phyloP scores from a whole-genome alignment of 2,888 invertebrate species.

The Cosmopolites sordidus region DNA sequence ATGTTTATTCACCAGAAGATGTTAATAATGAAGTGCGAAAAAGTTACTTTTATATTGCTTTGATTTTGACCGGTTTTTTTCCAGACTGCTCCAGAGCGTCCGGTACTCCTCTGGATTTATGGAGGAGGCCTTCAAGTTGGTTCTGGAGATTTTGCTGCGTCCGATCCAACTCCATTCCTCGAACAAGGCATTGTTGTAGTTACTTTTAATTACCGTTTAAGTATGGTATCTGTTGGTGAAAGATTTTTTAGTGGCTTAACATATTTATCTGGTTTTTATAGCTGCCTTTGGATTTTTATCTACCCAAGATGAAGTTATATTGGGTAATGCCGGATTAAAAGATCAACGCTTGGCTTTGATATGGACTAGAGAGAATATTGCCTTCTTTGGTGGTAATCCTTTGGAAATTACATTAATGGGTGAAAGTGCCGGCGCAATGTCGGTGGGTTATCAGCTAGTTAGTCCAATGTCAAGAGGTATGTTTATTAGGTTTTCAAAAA shows the following conservation, averaged over 20 bases:
- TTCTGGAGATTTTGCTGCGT: constrained; percentile 30
- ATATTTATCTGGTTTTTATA: no score
- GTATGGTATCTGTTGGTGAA: no score
- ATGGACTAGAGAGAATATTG: constrained; percentile 29
- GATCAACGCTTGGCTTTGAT: constrained; percentile 27
- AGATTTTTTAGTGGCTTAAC: no score
- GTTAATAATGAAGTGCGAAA: constrained; percentile 2
- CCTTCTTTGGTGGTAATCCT: constrained; percentile 29
- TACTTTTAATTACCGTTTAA: constrained; percentile 34
- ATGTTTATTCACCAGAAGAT: constrained; percentile 28
- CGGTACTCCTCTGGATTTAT: constrained; percentile 46
- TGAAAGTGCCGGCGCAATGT: constrained; percentile 30
- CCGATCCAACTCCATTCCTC: constrained; percentile 42
- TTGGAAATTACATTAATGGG: constrained; percentile 28
- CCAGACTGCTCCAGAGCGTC: no score
- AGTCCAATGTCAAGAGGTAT: constrained; percentile 27
- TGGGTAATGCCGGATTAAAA: constrained; percentile 29
- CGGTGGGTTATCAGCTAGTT: constrained; percentile 27
- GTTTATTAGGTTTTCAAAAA: no score
- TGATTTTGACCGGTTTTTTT: no score
- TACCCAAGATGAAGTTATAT: constrained; percentile 26
- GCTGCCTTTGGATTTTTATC: constrained; percentile 33
- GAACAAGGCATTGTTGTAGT: constrained; percentile 39
- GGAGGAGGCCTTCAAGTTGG: constrained; percentile 46
- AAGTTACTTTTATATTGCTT: no score